Base-by-base conservation (phyloP, 2,797 vertebrate genomes). In the Alca torda region DNA sequence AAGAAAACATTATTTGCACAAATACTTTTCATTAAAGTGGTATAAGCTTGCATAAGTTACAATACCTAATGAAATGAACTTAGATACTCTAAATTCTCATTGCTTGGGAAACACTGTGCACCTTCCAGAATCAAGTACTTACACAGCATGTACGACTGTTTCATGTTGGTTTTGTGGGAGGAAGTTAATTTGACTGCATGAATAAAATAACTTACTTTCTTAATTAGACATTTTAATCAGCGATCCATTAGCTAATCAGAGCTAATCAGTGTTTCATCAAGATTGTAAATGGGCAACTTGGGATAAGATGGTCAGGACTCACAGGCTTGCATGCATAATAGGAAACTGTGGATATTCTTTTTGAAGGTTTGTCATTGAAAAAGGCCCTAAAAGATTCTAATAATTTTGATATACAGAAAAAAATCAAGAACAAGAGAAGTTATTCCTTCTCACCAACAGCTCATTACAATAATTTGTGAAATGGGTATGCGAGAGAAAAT, bases 141-240 rank as follows among this genome's bases (percentile, higher is more conserved):
- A 89, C 80, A 89, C 92, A 92, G 92, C 89, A 90, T 95, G 82
- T 37, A 86, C 65, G 85, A 76, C 92, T 84, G 16, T 87, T 93
- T 97, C 90, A 93, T 84, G 84, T 96, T 95, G 94, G 85, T 94
- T 97, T 93, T 94, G 86, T 95, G 85, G 94, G 77, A 97, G 92
- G 96, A 97, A 96, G 77, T 95, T 96, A 97, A 98, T 98, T 97
- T 97, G 91, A 84, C 97, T 98, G 96, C 97, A 98, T 97, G 98
- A 98, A 98, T 98, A 98, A 98, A 97, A 98, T 97, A 97, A 95
- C 96, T 95, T 96, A 92, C 91, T 97, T 97, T 96, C 94, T 95
- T 97, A 98, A 98, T 98, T 97, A 98, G 96, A 79, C 96, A 96
- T 98, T 98, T 98, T 98, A 97, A 98, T 98, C 98, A 98, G 97